These are phyloP conservation scores for Lepus timidus DNA, from an alignment of 2,113 vertebrate species.

Conservation along the genomic window DNA sequence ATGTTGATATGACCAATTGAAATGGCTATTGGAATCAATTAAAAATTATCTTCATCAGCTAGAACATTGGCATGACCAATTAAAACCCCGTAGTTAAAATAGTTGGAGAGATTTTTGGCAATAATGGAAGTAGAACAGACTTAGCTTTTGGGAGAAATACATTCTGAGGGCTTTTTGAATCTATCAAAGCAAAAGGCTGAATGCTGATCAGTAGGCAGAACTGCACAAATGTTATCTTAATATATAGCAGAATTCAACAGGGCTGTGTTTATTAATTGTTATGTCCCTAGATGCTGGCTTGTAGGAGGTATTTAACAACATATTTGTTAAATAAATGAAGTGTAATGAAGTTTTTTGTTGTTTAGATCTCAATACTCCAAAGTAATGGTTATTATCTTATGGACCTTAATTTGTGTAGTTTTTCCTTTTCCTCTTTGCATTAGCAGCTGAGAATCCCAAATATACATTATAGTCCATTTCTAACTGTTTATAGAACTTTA, in stretches of 20 bases:
- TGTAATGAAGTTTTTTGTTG: not conserved
- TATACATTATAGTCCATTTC: not conserved
- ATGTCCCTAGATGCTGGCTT: not conserved
- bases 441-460: not conserved
- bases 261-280: not conserved
- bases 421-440: not conserved
- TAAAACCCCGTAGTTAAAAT: conserved; percentile 12
- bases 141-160: conserved; percentile 28
- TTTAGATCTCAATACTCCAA: not conserved
- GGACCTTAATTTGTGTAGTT: not conserved
- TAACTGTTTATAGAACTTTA: not conserved
- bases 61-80: conserved; percentile 31
- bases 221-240: not conserved
- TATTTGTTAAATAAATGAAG: not conserved
- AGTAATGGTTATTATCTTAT: not conserved
- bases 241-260: not conserved
- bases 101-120: conserved; percentile 15
- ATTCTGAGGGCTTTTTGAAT: not conserved
- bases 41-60: conserved; percentile 15
- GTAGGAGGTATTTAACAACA: conserved; percentile 26
- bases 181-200: not conserved
- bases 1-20: conserved; percentile 30
- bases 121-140: not conserved
- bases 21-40: conserved; percentile 50
- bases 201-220: not conserved